phyloP scores from a whole-genome alignment of 1,140 invertebrate genomes.

The Anastatus disparis region DNA sequence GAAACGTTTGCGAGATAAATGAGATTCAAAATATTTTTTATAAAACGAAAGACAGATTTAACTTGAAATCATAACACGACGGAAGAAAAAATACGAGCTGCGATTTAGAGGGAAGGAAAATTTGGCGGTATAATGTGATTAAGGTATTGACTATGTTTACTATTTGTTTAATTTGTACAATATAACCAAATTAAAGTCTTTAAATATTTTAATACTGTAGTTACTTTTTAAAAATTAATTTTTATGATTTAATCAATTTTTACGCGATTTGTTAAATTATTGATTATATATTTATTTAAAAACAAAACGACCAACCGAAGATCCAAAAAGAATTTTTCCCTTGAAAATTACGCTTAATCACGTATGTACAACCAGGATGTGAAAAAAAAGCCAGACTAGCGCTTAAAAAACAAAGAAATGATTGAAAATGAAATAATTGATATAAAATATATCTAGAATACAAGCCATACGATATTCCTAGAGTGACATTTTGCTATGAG shows the following conservation, averaged over 20 bases:
- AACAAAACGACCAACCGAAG: not conserved
- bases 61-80: not conserved
- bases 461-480: conserved; percentile 22
- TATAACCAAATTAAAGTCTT: not conserved
- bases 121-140: too few relatives aligned
- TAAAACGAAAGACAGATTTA: conserved; percentile 8
- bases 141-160: too few relatives aligned
- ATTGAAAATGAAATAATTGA: not conserved
- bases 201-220: not conserved
- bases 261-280: not conserved
- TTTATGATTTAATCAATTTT: not conserved
- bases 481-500: conserved; percentile 11
- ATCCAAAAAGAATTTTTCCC: not conserved
- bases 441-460: conserved; percentile 5
- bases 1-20: not conserved
- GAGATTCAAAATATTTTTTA: conserved; percentile 32
- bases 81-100: not conserved
- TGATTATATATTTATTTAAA: too few relatives aligned
- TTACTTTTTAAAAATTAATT: not conserved
- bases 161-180: too few relatives aligned
- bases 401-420: not conserved
- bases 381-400: not conserved
- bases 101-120: conserved; percentile 12
- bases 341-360: conserved; percentile 8
- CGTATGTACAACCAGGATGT: not conserved